Percentiles rank a stretch among this genome's conserved stretches.
These are phyloP conservation scores for Cistogaster globosa DNA, from an alignment of 2,888 invertebrate species.

Conservation along the genomic window DNA sequence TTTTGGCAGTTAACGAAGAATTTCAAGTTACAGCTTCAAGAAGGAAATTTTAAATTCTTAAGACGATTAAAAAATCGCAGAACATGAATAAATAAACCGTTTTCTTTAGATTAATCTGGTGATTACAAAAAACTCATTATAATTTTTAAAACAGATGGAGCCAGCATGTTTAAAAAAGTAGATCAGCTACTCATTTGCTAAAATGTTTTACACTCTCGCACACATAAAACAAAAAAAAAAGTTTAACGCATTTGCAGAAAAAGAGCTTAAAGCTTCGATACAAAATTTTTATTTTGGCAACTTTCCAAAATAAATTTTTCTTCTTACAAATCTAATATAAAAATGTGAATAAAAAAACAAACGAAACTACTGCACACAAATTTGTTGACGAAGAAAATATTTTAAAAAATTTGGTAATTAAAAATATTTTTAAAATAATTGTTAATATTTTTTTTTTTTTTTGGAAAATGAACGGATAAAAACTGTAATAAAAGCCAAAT, in stretches of 20 bases:
- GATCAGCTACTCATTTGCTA: background rate
- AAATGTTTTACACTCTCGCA: background rate
- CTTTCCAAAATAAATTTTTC: conserved; percentile 49
- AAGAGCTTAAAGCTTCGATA: conserved; percentile 44
- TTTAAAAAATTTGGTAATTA: conserved; percentile 23
- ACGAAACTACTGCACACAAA: background rate
- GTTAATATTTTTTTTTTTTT: background rate
- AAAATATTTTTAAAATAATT: conserved; percentile 29
- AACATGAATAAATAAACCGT: no score
- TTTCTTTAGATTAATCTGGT: no score
- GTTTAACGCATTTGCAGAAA: background rate
- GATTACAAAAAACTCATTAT: background rate
- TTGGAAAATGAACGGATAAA: background rate
- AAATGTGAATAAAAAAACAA: background rate
- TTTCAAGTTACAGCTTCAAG: no score
- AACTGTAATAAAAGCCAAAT: background rate
- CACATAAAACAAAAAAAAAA: no score
- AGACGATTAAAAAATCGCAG: no score
- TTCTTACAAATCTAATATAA: conserved; percentile 27
- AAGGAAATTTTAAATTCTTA: no score
- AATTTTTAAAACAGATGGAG: conserved; percentile 73
- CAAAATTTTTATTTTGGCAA: conserved; percentile 53
- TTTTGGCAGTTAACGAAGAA: no score
- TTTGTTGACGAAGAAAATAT: conserved; percentile 62
- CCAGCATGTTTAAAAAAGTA: conserved; percentile 54